Evolutionary conservation across 2,113 vertebrate genomes (phyloP).

Genomic region (Aegotheles bennettii): DNA sequence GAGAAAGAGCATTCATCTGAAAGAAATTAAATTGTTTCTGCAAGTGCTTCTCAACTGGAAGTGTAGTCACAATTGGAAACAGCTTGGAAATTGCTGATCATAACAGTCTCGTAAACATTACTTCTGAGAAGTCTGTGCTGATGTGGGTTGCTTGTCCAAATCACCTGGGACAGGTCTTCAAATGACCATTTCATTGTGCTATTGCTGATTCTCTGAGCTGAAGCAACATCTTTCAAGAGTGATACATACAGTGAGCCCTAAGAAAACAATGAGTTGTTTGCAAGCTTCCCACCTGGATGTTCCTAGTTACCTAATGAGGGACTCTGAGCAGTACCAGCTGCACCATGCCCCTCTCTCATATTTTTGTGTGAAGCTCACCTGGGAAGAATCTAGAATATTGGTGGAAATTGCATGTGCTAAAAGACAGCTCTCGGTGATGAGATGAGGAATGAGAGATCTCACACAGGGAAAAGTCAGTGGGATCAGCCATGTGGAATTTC

Average conservation of each 20-base stretch:
- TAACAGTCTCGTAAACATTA: not conserved
- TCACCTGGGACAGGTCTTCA: not conserved
- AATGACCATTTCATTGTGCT: not conserved
- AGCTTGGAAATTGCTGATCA: conserved; percentile 25
- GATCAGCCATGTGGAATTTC: conserved; percentile 5
- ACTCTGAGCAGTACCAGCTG: not conserved
- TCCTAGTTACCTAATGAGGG: not conserved
- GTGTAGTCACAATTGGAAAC: conserved; percentile 6
- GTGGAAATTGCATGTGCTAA: conserved; percentile 12
- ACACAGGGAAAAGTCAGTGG: conserved; percentile 1
- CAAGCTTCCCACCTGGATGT: not conserved
- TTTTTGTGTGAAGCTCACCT: not conserved
- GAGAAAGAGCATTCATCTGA: conserved; percentile 24
- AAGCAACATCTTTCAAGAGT: not conserved
- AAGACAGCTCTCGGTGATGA: not conserved
- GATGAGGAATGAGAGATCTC: not conserved
- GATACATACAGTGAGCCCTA: not conserved
- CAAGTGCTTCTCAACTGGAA: conserved; percentile 39
- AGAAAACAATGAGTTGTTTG: not conserved
- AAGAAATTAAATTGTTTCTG: conserved; percentile 44
- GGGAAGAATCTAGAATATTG: conserved; percentile 11
- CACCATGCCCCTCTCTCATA: not conserved
- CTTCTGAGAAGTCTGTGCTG: not conserved
- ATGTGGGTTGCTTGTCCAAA: not conserved
- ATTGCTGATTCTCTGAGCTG: not conserved